Evolutionary conservation across 2,113 vertebrate species (phyloP).

Genomic region (Mormoops blainvillei): DNA sequence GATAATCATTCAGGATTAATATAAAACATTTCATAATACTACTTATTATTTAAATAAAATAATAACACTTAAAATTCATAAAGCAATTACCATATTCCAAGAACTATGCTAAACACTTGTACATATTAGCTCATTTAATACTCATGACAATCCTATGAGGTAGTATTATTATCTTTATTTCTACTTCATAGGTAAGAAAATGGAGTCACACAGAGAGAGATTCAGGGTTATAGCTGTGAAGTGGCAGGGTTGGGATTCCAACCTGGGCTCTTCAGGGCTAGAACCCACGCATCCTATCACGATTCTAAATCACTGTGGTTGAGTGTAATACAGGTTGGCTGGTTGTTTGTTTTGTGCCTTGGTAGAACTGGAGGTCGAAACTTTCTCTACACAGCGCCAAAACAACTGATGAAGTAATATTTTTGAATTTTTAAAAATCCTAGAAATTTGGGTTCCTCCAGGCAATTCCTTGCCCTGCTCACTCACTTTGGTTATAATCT

Average conservation of each 20-base stretch:
- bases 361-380: not conserved
- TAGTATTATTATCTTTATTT: not conserved
- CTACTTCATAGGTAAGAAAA: not conserved
- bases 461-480: not conserved
- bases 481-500: not conserved
- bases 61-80: not conserved
- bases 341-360: not conserved
- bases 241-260: not conserved
- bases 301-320: rapidly evolving
- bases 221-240: not conserved
- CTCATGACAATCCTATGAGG: not conserved
- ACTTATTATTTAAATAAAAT: not conserved
- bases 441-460: not conserved
- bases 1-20: not conserved
- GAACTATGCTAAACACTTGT: not conserved
- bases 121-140: not conserved
- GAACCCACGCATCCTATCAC: not conserved
- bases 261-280: not conserved
- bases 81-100: not conserved
- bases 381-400: not conserved
- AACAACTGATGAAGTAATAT: not conserved
- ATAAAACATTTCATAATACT: not conserved
- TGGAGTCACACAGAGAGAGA: not conserved
- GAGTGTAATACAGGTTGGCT: not conserved
- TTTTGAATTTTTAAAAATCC: not conserved